Evolutionary conservation across 2,113 vertebrate species (phyloP).

Genomic region (Myiozetetes cayanensis): DNA sequence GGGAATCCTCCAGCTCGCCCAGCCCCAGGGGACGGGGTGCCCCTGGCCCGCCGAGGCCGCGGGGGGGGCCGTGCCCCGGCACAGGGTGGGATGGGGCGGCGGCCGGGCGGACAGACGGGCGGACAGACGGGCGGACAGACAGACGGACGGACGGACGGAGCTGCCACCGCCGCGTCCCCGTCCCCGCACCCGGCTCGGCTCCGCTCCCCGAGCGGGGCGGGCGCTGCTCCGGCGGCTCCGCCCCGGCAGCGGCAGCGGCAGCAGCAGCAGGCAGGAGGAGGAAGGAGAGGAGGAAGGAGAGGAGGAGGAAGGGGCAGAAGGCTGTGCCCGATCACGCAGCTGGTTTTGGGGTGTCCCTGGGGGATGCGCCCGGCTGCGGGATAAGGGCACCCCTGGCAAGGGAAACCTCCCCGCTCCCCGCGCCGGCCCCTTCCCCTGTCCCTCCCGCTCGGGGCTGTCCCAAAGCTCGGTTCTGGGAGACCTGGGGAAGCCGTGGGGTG

Average conservation of each 20-base stretch:
- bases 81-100: neutral
- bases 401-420: fast-evolving
- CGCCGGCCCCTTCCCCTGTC: neutral
- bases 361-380: neutral
- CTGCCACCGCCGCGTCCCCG: neutral
- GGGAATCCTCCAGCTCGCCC: neutral
- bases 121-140: neutral
- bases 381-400: fast-evolving
- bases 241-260: neutral
- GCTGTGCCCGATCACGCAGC: neutral
- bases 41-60: neutral
- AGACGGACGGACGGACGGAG: neutral
- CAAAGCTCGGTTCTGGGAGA: neutral
- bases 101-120: neutral
- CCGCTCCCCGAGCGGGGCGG: conserved; percentile 14
- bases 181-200: neutral
- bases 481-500: neutral
- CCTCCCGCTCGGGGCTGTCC: neutral
- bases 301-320: neutral
- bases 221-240: conserved; percentile 10
- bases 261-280: neutral
- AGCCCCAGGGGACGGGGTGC: neutral
- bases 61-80: neutral
- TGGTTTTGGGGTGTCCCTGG: neutral
- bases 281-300: neutral